phyloP scores from a whole-genome alignment of 2,888 invertebrate genomes.

The Phoenoteleia sp. region DNA sequence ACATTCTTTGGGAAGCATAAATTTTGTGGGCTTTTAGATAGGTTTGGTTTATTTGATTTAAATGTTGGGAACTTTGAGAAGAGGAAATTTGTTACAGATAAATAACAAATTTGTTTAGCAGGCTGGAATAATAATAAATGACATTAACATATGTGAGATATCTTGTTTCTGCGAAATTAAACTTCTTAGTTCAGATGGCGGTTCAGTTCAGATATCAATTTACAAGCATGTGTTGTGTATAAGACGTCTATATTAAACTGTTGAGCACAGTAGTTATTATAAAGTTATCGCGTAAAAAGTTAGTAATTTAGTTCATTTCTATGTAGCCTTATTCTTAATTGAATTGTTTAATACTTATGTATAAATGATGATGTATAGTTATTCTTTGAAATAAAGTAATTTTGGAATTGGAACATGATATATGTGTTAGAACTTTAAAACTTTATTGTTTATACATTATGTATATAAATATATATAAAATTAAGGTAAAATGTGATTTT shows the following conservation, averaged over 20 bases:
- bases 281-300: not conserved
- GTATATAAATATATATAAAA: too few relatives aligned
- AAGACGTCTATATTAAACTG: not conserved
- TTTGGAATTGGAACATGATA: too few relatives aligned
- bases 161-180: slow-evolving; percentile 12
- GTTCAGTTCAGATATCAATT: slow-evolving; percentile 29
- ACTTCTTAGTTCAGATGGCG: slow-evolving; percentile 5
- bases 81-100: too few relatives aligned
- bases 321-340: not conserved
- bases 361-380: too few relatives aligned
- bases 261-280: slow-evolving; percentile 4
- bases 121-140: slow-evolving; percentile 19
- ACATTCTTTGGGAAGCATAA: too few relatives aligned
- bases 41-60: too few relatives aligned
- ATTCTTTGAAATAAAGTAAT: too few relatives aligned
- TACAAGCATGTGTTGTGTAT: slow-evolving; percentile 19
- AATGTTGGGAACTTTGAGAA: too few relatives aligned
- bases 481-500: too few relatives aligned
- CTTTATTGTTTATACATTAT: too few relatives aligned
- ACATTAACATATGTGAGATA: not conserved
- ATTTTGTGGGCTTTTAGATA: too few relatives aligned
- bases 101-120: not conserved
- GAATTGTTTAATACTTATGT: not conserved
- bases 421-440: too few relatives aligned
- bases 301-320: not conserved